Percentiles rank a stretch among this genome's conserved stretches.
Evolutionary conservation across 2,113 vertebrate genomes (phyloP).

Genomic region (Eulemur rufifrons): DNA sequence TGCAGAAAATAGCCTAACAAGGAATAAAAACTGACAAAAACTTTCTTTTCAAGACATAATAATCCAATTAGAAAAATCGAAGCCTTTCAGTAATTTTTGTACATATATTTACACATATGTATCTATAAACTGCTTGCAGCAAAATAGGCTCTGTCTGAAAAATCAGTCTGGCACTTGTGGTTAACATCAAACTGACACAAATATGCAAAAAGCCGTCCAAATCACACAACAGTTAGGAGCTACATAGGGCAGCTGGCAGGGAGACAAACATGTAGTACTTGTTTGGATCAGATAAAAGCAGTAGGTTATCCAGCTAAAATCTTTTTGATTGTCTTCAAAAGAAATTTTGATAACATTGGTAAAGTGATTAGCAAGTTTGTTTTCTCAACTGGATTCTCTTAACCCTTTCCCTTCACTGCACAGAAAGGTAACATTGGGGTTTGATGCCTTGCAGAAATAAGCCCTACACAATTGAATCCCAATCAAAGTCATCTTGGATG

Average conservation of each 20-base stretch:
- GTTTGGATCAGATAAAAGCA: slow-evolving; percentile 86
- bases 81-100: slow-evolving; percentile 72
- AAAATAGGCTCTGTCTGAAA: slow-evolving; percentile 85
- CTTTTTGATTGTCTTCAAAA: slow-evolving; percentile 94
- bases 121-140: slow-evolving; percentile 79
- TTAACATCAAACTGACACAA: slow-evolving; percentile 87
- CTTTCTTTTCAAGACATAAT: slow-evolving; percentile 71
- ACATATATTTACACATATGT: slow-evolving; percentile 76
- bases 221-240: slow-evolving; percentile 88
- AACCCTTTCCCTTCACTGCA: slow-evolving; percentile 66
- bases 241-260: slow-evolving; percentile 80
- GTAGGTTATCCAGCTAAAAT: slow-evolving; percentile 87
- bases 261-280: slow-evolving; percentile 84
- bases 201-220: slow-evolving; percentile 88
- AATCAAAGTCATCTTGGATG: slow-evolving; percentile 94
- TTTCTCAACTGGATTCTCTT: slow-evolving; percentile 76
- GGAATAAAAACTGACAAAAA: slow-evolving; percentile 76
- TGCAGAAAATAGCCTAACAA: slow-evolving; percentile 74
- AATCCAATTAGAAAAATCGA: slow-evolving; percentile 76
- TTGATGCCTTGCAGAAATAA: slow-evolving; percentile 67
- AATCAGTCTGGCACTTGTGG: slow-evolving; percentile 88
- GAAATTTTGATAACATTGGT: slow-evolving; percentile 82
- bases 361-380: slow-evolving; percentile 73
- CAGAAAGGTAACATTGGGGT: slow-evolving; percentile 69
- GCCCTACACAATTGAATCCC: slow-evolving; percentile 95